Evolutionary conservation across 2,797 vertebrate genomes (phyloP), one percentile per base, ranked within the genome.

Genomic region (Onychomys arenicola): DNA sequence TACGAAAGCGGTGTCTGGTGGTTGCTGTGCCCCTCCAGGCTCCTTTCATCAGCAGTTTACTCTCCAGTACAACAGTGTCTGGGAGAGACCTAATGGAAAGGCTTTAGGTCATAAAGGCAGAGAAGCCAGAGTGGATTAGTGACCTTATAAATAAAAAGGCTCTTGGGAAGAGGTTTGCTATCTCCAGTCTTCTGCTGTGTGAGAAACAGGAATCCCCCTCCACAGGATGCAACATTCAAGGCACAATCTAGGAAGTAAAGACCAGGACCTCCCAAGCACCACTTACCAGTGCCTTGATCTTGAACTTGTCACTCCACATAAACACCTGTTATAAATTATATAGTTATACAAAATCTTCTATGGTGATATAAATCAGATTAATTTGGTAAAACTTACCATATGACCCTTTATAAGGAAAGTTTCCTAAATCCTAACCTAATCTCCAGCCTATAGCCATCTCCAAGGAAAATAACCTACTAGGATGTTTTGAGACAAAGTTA

Each of bases 401-500:
- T 82, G 46, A 11, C n/a, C 32, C 55, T 96, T 88, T 32, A 85
- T 55, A 52, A 71, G 7, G 40, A 57, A 95, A 52, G n/a, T 77
- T 92, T 84, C 13, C 43, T 76, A n/a, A 67, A 32, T 21, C 40
- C 57, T 73, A n/a, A 90, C 78, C 37, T 95, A 87, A 77, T 55
- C n/a, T 77, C 34, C 78, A 55, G 91, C 46, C 5, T 16, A 19
- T 55, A 89, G 85, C 89, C n/a, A 89, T 27, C 29, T 34, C 32
- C 32, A 43, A 78, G 73, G 34, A 86, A 80, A 87, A 52, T 59
- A 94, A 87, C n/a, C 12, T 87, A 75, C 73, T 75, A 86, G 82
- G 93, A 76, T 91, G 14, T 17, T 93, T 63, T 63, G 80, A 93
- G 43, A 63, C 49, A 93, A 91, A 95, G 69, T 73, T 88, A 93